A percentile compares a stretch with the other conserved stretches of the same genome.
Conservation (phyloP, 1,140 invertebrate species). For the Philopotamus ludificatus region DNA sequence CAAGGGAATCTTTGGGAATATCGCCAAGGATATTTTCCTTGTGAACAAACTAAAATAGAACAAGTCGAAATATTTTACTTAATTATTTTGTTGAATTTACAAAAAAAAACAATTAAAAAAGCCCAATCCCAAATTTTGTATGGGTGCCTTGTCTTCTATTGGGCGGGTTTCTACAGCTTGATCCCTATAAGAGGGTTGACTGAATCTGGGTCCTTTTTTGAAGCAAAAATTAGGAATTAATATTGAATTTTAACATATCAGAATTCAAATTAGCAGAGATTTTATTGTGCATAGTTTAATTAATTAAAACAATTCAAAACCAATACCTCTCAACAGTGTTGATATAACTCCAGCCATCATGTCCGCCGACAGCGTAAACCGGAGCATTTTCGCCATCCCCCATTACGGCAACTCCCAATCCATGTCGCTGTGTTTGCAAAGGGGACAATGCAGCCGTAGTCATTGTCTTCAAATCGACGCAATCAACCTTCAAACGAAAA, state of each 20-base stretch:
- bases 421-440: conserved; percentile 91
- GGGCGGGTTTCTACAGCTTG: too few species aligned
- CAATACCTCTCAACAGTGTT: conserved; percentile 81
- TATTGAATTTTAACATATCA: not conserved
- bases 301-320: conserved; percentile 10
- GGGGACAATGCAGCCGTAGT: conserved; percentile 79
- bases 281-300: not conserved
- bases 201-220: too few species aligned
- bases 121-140: too few species aligned
- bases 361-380: conserved; percentile 91
- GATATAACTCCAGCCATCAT: conserved; percentile 94
- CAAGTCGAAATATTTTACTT: too few species aligned
- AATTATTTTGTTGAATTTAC: too few species aligned
- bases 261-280: not conserved
- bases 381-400: conserved; percentile 67
- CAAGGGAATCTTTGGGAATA: too few species aligned
- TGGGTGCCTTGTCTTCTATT: too few species aligned
- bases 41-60: too few species aligned
- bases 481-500: conserved; percentile 61
- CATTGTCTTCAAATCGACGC: conserved; percentile 75
- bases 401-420: conserved; percentile 84
- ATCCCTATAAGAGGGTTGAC: too few species aligned
- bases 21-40: too few species aligned
- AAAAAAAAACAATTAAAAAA: too few species aligned
- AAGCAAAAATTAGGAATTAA: too few species aligned